Percentiles rank a stretch among this genome's conserved stretches.
These are phyloP conservation scores for Ferrisia virgata DNA, from an alignment of 2,888 invertebrate species.

Conservation along the genomic window DNA sequence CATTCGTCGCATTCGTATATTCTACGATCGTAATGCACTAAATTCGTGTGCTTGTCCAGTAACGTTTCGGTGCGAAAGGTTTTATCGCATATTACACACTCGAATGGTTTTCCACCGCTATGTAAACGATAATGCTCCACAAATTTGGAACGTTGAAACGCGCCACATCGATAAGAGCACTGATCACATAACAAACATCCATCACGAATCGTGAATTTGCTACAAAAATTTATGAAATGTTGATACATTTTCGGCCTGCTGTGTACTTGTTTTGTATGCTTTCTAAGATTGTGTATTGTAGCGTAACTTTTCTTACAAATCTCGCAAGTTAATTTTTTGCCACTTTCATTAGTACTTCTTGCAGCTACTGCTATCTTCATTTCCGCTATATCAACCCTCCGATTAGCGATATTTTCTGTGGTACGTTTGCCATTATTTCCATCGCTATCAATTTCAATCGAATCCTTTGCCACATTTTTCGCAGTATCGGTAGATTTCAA, in stretches of 20 bases:
- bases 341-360: background rate
- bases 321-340: background rate
- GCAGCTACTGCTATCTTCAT: background rate
- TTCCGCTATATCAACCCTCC: background rate
- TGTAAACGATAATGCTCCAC: background rate
- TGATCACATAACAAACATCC: slow-evolving; percentile 55
- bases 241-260: background rate
- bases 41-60: slow-evolving; percentile 54
- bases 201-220: slow-evolving; percentile 51
- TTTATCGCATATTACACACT: slow-evolving; percentile 55
- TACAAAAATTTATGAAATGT: slow-evolving; percentile 44
- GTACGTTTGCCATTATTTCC: background rate
- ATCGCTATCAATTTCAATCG: background rate
- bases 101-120: slow-evolving; percentile 54
- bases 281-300: background rate
- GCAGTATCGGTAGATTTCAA: background rate
- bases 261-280: background rate
- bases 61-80: slow-evolving; percentile 53
- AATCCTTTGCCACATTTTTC: background rate
- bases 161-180: slow-evolving; percentile 49
- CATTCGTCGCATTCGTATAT: slow-evolving; percentile 54
- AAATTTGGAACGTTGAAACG: background rate
- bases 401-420: background rate
- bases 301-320: background rate
- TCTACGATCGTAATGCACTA: slow-evolving; percentile 51